phyloP scores from a whole-genome alignment of 1,140 invertebrate species.

The Drosophila kohkoa region DNA sequence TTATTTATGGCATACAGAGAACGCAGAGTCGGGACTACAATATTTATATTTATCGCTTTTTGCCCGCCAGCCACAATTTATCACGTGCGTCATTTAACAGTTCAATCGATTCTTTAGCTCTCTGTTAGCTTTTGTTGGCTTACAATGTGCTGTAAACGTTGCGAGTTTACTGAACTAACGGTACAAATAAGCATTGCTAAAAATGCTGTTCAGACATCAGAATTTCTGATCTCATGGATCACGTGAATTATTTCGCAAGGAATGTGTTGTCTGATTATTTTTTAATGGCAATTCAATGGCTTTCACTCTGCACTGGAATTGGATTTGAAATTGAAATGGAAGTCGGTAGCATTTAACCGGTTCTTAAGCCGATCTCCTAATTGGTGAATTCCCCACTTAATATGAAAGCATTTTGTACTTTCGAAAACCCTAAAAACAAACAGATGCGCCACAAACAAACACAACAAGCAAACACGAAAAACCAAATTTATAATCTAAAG shows the following conservation, averaged over 20 bases:
- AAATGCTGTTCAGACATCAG: neutral
- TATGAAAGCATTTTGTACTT: constrained; percentile 74
- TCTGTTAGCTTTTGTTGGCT: neutral
- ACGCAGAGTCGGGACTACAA: constrained; percentile 3
- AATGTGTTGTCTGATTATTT: constrained; percentile 6
- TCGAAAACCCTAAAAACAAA: constrained; percentile 42
- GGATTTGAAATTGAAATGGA: constrained; percentile 11
- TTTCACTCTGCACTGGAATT: constrained; percentile 51
- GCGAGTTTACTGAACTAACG: constrained; percentile 32
- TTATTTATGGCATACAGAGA: constrained; percentile 65
- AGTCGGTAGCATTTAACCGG: constrained; percentile 54
- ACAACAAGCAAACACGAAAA: constrained; percentile 35
- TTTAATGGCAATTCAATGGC: constrained; percentile 41
- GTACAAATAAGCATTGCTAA: constrained; percentile 18
- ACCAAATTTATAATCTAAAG: constrained; percentile 41
- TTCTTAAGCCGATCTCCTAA: constrained; percentile 42
- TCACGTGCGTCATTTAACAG: constrained; percentile 81
- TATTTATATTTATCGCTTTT: constrained; percentile 60
- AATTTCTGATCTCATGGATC: constrained; percentile 22
- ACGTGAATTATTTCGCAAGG: constrained; percentile 20
- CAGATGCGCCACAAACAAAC: constrained; percentile 26
- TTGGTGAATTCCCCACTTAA: constrained; percentile 50
- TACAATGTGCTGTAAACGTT: constrained; percentile 10
- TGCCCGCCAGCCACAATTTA: constrained; percentile 64
- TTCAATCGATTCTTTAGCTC: constrained; percentile 64